Evolutionary conservation across 1,140 invertebrate species (phyloP), one percentile per base, ranked within the genome.

Genomic region (Whitmania pigra): DNA sequence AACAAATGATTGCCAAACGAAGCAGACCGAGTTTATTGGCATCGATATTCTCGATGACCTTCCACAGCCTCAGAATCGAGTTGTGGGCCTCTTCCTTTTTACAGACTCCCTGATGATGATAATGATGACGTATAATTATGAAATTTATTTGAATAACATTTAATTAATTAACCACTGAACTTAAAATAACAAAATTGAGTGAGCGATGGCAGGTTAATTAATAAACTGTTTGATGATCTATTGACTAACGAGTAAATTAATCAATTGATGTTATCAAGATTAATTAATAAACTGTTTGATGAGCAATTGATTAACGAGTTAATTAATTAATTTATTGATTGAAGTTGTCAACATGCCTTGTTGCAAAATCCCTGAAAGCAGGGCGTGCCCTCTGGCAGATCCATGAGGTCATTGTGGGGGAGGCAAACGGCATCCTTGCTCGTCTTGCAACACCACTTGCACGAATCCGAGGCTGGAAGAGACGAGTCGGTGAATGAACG

Each of bases 341-440:
- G 18, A 0, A 36, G 6, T 36, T 36, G 6, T 36, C 6, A 6
- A 36, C 31, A 36, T 36, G 31, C 90, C 83, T 91, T 89, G 80
- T 93, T 93, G 80, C 93, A 96, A 81, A 94, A 94, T 55, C 94
- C 93, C 85, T 94, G 91, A 78, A 94, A 91, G 80, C 94, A 97
- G 1, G 93, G 93, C 4, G 92, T 93, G 0, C 93, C 93, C 84
- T 96, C 91, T 0, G 91, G 89, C 68, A 96, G 84, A 74, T 90
- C 89, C 80, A 93, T 90, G 72, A 20, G 40, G 57, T 75, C 76
- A 77, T 17, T 31, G 71, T 49, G 67, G 6, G 73, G 73, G 3
- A 53, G 60, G 73, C 68, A 74, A 17, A 31, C 18, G 4, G 2
- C 57, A 63, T 63, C 57, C 22, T 13, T 63, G 49, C 40, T 71